phyloP scores from a whole-genome alignment of 1,140 invertebrate species.

The Tetramorium simillimum region DNA sequence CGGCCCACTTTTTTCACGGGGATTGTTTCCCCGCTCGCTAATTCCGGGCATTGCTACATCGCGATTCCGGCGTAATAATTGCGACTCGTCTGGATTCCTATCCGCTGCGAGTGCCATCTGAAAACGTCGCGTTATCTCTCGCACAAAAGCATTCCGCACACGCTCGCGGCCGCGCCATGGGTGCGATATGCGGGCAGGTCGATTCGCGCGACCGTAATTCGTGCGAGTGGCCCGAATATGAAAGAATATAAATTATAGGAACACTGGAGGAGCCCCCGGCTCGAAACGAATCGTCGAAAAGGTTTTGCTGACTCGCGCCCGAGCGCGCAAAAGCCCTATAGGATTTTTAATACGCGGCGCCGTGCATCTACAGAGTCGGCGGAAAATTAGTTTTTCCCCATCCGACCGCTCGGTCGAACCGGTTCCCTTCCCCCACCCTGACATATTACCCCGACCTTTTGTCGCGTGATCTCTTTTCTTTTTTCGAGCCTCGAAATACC shows the following conservation, averaged over 20 bases:
- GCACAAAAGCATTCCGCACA: conserved; percentile 37
- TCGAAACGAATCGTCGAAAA: conserved; percentile 78
- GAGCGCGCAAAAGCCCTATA: conserved; percentile 41
- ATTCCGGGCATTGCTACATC: conserved; percentile 2
- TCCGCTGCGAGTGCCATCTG: neutral
- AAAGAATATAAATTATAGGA: conserved; percentile 82
- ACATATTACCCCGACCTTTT: conserved; percentile 73
- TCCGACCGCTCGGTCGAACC: neutral
- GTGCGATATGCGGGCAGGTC: conserved; percentile 51
- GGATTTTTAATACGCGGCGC: conserved; percentile 75
- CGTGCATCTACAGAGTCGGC: conserved; percentile 51
- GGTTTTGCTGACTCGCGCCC: conserved; percentile 79
- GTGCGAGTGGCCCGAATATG: conserved; percentile 76
- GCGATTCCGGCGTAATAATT: conserved; percentile 34
- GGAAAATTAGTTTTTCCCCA: conserved; percentile 79
- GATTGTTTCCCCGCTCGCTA: conserved; percentile 11
- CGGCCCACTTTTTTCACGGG: neutral
- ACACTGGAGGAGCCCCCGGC: conserved; percentile 43
- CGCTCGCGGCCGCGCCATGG: neutral
- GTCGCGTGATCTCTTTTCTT: conserved; percentile 53
- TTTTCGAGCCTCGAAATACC: conserved; percentile 47
- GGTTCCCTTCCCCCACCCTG: conserved; percentile 19
- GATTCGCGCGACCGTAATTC: conserved; percentile 64
- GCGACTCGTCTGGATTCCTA: conserved; percentile 6
- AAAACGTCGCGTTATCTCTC: conserved; percentile 33